Percentiles rank a stretch among this genome's conserved stretches.
phyloP scores from a whole-genome alignment of 2,113 vertebrate species.

The Lepidothrix coronata region DNA sequence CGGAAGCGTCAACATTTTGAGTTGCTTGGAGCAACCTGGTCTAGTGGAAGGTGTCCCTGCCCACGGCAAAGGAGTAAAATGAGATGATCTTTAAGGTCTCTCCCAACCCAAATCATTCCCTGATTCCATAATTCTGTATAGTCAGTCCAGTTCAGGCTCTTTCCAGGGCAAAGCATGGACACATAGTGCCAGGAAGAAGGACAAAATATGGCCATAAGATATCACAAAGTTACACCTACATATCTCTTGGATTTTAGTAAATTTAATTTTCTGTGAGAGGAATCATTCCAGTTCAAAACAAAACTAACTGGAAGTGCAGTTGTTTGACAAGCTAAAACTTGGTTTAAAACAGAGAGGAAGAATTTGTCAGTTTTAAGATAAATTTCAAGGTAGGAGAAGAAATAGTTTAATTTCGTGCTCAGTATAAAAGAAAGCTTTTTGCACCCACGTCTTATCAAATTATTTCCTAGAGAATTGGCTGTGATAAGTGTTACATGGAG shows the following conservation, averaged over 20 bases:
- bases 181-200: not conserved
- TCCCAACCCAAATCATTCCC: not conserved
- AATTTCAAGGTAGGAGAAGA: slow-evolving; percentile 17
- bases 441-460: slow-evolving; percentile 7
- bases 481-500: not conserved
- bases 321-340: not conserved
- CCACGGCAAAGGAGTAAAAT: not conserved
- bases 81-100: not conserved
- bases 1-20: rapidly evolving
- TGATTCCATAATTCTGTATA: not conserved
- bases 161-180: not conserved
- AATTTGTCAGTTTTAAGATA: slow-evolving; percentile 10
- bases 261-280: not conserved
- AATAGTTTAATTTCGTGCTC: slow-evolving; percentile 22
- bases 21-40: not conserved
- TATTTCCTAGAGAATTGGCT: slow-evolving; percentile 12
- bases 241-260: not conserved
- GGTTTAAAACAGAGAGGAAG: not conserved
- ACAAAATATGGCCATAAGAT: not conserved
- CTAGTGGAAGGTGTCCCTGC: not conserved
- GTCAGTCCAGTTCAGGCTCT: not conserved
- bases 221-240: not conserved
- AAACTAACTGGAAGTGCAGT: not conserved
- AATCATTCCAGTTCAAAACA: not conserved
- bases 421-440: not conserved